phyloP scores from a whole-genome alignment of 2,797 vertebrate genomes.

The Myotis findleyi region DNA sequence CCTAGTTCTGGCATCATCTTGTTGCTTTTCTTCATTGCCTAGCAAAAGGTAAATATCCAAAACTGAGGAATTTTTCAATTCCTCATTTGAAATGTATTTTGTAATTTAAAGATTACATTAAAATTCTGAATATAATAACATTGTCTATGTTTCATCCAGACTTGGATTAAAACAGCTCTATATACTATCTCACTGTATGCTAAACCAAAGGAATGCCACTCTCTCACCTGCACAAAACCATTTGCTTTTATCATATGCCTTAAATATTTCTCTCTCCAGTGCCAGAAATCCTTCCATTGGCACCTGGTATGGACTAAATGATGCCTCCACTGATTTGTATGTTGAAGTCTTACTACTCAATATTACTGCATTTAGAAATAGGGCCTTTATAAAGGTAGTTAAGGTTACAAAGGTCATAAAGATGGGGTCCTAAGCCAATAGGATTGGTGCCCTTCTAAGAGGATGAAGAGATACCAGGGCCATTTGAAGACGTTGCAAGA shows the following conservation, averaged over 20 bases:
- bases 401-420: background rate
- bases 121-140: background rate
- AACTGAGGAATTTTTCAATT: background rate
- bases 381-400: background rate
- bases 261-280: background rate
- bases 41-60: background rate
- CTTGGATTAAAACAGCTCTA: background rate
- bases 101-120: background rate
- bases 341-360: background rate
- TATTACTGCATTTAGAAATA: background rate
- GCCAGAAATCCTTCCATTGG: background rate
- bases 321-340: background rate
- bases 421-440: background rate
- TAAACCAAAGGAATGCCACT: background rate
- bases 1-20: background rate
- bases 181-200: background rate
- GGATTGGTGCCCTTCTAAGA: background rate
- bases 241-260: background rate
- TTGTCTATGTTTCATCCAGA: background rate
- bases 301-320: background rate
- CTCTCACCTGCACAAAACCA: background rate
- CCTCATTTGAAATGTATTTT: background rate
- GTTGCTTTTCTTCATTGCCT: background rate
- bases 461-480: background rate
- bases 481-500: background rate